Conservation (phyloP, 2,797 vertebrate genomes). For the Rhincodon typus region DNA sequence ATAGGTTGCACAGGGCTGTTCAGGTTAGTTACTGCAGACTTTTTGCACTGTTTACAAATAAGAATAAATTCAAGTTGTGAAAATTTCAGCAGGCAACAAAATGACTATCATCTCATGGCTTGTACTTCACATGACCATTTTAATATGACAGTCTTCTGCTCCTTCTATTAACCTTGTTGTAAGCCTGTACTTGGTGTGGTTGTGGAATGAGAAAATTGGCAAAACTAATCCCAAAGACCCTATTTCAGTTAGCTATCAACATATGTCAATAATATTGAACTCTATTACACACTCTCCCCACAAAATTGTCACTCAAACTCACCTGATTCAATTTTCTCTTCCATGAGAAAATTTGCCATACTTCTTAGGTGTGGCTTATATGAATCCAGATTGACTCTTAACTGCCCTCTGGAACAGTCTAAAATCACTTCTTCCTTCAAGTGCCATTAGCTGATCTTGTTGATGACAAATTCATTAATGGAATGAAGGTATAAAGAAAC, state of each 20-base stretch:
- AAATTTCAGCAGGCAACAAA: neutral
- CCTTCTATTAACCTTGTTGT: neutral
- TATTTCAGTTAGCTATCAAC: neutral
- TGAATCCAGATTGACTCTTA: no score
- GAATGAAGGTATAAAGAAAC: no score
- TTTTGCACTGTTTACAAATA: constrained; percentile 79
- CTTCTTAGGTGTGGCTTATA: no score
- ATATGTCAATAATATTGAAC: neutral
- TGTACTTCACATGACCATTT: no score
- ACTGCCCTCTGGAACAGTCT: neutral
- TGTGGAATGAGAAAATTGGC: neutral
- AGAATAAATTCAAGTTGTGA: neutral
- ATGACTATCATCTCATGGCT: neutral
- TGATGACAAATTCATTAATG: no score
- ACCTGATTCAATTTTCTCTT: neutral
- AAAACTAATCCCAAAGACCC: neutral
- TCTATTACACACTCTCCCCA: neutral
- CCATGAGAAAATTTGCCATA: no score
- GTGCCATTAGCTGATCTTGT: neutral
- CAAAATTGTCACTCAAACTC: neutral
- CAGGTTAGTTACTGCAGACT: constrained; percentile 94
- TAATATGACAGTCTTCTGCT: neutral
- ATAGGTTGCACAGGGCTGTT: constrained; percentile 96
- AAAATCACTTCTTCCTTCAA: neutral
- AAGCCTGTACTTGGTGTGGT: neutral